Evolutionary conservation across 2,888 invertebrate species (phyloP).

Genomic region (Pristionchus arcanus): DNA sequence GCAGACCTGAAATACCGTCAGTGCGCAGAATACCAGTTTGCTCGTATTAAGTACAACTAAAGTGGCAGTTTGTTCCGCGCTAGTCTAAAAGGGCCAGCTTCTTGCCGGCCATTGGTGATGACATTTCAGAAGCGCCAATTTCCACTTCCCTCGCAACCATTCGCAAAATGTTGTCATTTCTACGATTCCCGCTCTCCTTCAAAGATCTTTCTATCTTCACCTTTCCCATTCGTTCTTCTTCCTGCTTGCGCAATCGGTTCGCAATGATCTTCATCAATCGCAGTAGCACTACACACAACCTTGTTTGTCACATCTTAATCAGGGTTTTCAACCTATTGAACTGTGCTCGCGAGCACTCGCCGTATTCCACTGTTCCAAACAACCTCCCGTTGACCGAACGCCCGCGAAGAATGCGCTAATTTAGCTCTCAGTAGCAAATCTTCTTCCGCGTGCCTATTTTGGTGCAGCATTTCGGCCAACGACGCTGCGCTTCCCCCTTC

Average conservation of each 20-base stretch:
- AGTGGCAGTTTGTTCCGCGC: neutral
- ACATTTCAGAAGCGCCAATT: neutral
- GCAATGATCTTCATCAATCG: neutral
- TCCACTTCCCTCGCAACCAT: neutral
- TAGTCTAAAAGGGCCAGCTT: neutral
- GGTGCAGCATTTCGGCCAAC: slow-evolving; percentile 46
- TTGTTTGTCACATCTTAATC: neutral
- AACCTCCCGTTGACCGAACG: neutral
- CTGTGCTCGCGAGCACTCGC: neutral
- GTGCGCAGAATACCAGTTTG: too few species aligned
- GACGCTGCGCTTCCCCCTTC: neutral
- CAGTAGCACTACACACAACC: neutral
- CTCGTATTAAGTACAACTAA: neutral
- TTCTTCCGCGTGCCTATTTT: slow-evolving; percentile 45
- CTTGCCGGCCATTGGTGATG: neutral
- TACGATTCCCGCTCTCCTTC: neutral
- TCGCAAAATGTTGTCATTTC: neutral
- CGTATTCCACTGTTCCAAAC: neutral
- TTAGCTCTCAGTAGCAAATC: neutral
- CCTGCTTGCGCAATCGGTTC: neutral
- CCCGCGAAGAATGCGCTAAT: neutral
- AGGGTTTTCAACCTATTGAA: neutral
- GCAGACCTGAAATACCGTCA: neutral
- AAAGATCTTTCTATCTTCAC: neutral
- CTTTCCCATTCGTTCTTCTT: too few species aligned